Percentiles rank a stretch among this genome's conserved stretches.
Conservation (phyloP, 2,113 vertebrate species). For the rabbit (Oryctolagus cuniculus) region DNA sequence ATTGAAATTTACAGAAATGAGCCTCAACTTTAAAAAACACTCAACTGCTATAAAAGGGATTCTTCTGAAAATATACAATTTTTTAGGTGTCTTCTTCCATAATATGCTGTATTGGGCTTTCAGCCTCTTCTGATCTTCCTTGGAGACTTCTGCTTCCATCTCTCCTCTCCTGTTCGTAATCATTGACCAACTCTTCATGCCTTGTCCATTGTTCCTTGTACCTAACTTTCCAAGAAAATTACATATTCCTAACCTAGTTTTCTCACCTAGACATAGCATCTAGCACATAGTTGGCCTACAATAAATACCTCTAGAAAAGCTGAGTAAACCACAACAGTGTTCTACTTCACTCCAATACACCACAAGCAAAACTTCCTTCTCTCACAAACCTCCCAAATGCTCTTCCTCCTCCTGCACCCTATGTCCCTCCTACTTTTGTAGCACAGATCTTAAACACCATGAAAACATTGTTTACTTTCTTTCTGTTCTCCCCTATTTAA, state of each 20-base stretch:
- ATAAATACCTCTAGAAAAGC: neutral
- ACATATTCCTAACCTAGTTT: neutral
- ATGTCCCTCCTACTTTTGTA: neutral
- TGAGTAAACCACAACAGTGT: neutral
- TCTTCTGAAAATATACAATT: neutral
- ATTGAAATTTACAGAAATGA: slow-evolving; percentile 16
- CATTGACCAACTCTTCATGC: neutral
- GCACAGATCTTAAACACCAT: neutral
- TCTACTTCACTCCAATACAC: neutral
- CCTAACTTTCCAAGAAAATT: neutral
- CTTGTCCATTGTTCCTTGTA: neutral
- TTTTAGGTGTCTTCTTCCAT: neutral
- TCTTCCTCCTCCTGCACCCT: neutral
- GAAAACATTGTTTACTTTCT: slow-evolving; percentile 24
- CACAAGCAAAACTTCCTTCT: slow-evolving; percentile 4
- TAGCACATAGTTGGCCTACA: neutral
- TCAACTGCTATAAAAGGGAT: neutral
- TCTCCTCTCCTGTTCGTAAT: neutral
- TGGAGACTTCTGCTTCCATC: neutral
- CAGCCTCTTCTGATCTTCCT: neutral
- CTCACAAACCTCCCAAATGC: neutral
- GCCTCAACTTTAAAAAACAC: slow-evolving; percentile 7
- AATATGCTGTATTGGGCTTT: neutral
- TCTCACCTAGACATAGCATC: neutral
- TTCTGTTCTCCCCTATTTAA: neutral